These are phyloP conservation scores for Andrena haemorrhoa DNA, from an alignment of 2,888 invertebrate genomes.

Conservation along the genomic window DNA sequence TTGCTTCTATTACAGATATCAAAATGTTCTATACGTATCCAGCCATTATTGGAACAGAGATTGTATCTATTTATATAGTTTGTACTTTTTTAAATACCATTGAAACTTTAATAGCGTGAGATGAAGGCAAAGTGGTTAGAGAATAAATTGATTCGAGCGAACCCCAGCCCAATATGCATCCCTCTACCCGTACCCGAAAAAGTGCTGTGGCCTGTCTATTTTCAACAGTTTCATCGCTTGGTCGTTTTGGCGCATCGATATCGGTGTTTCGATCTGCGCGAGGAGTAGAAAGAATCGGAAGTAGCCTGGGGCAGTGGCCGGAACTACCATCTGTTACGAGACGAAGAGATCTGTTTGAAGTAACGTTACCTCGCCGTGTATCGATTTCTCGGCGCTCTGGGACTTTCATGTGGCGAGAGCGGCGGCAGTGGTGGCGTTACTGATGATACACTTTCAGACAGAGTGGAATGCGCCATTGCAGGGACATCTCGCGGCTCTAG, in stretches of 20 bases:
- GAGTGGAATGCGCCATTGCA: conserved; percentile 89
- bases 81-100: too few species aligned
- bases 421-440: conserved; percentile 93
- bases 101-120: too few species aligned
- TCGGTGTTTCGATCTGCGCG: conserved; percentile 53
- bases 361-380: conserved; percentile 81
- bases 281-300: conserved; percentile 62
- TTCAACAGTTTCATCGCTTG: conserved; percentile 35
- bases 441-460: conserved; percentile 89
- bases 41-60: too few species aligned
- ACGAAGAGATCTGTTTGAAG: conserved; percentile 66
- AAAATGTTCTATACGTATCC: too few species aligned
- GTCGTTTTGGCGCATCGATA: conserved; percentile 43
- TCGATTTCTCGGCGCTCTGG: conserved; percentile 81
- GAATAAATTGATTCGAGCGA: conserved; percentile 12
- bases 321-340: conserved; percentile 66
- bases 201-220: conserved; percentile 17
- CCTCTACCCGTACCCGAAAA: conserved; percentile 1
- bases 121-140: not conserved
- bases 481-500: conserved; percentile 90
- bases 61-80: too few species aligned
- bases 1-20: too few species aligned
- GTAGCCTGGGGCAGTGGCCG: conserved; percentile 63
- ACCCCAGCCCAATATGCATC: not conserved
- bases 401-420: conserved; percentile 89